A percentile compares a stretch with the other conserved stretches of the same genome.
These are phyloP conservation scores for Nomada fabriciana DNA, from an alignment of 2,888 invertebrate species.

Conservation along the genomic window DNA sequence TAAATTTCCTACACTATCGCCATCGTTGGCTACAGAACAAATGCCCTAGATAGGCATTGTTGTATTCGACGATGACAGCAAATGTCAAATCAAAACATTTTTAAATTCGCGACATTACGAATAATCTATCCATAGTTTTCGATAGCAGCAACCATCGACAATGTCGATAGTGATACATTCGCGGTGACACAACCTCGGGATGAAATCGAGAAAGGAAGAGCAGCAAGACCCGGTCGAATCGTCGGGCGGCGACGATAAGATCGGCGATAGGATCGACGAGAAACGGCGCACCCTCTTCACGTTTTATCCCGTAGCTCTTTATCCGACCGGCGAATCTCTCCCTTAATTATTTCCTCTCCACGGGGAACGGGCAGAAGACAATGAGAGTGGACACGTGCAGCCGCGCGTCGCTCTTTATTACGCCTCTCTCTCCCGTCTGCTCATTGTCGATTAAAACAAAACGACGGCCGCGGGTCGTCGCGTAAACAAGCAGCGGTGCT, in stretches of 20 bases:
- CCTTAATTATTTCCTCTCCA: constrained; percentile 79
- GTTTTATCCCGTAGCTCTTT: constrained; percentile 40
- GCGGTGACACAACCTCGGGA: background rate
- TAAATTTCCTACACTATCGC: no score
- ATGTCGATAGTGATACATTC: no score
- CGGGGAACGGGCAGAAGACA: constrained; percentile 73
- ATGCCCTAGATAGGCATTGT: no score
- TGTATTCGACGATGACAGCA: no score
- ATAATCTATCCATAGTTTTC: no score
- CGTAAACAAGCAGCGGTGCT: constrained; percentile 56
- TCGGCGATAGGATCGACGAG: constrained; percentile 37
- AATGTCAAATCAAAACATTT: no score
- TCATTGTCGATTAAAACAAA: constrained; percentile 78
- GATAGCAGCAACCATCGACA: no score
- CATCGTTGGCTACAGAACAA: no score
- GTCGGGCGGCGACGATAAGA: background rate
- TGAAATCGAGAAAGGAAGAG: constrained; percentile 10
- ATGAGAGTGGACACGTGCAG: constrained; percentile 74
- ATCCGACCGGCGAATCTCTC: constrained; percentile 67
- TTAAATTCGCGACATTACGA: no score
- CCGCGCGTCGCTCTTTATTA: constrained; percentile 71
- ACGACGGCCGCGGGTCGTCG: constrained; percentile 63
- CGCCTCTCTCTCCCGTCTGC: constrained; percentile 58
- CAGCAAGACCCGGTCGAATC: background rate
- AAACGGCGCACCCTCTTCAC: constrained; percentile 17